Percentiles rank a stretch among this genome's conserved stretches.
These are phyloP conservation scores for Hydrolagus affinis DNA, from an alignment of 2,113 vertebrate species.

Conservation along the genomic window DNA sequence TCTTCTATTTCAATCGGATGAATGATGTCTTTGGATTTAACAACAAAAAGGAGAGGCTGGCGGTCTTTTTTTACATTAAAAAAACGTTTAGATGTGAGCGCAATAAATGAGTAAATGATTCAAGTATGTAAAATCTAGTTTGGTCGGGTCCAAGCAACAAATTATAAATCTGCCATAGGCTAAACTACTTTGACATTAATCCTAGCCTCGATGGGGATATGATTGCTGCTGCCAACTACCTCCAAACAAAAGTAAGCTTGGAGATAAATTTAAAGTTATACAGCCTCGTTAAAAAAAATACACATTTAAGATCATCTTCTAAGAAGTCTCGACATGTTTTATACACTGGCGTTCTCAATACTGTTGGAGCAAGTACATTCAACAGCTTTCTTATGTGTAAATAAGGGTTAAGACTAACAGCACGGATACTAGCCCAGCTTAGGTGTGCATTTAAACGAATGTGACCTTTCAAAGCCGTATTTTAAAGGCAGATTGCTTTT, in stretches of 20 bases:
- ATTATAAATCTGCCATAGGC: neutral
- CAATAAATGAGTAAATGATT: neutral
- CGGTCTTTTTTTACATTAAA: too few relatives aligned
- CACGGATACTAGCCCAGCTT: neutral
- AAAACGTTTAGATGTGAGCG: neutral
- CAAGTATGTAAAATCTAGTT: neutral
- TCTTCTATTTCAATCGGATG: too few relatives aligned
- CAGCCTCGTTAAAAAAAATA: neutral
- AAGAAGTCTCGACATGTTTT: neutral
- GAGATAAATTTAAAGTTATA: neutral
- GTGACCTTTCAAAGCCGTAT: neutral
- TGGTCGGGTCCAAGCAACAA: neutral
- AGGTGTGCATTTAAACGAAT: neutral
- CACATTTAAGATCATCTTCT: neutral
- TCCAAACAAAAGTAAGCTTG: neutral
- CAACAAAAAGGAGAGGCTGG: too few relatives aligned
- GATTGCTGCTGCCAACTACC: neutral
- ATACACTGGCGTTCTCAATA: neutral
- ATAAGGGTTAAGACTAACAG: neutral
- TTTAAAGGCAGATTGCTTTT: constrained; percentile 22
- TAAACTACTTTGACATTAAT: neutral
- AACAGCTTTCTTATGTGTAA: neutral
- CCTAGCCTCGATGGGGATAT: neutral
- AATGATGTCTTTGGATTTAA: too few relatives aligned
- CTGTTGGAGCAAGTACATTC: neutral